These are phyloP conservation scores for Hiodon alosoides DNA, from an alignment of 2,113 vertebrate species.

Conservation along the genomic window DNA sequence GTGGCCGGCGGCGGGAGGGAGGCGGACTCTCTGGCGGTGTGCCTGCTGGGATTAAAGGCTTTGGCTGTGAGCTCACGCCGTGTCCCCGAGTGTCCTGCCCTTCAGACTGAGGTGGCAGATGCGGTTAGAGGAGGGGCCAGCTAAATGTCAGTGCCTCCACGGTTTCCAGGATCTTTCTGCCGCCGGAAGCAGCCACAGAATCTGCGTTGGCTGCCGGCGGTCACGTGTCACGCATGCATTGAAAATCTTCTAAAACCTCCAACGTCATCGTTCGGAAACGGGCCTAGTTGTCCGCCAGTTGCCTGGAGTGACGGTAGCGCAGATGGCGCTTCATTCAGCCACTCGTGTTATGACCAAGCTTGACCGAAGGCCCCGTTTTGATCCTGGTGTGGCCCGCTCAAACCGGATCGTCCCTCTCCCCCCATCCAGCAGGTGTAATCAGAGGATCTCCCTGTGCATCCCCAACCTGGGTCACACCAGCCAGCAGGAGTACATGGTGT, in stretches of 20 bases:
- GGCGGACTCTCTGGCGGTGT: not conserved
- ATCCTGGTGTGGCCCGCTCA: not conserved
- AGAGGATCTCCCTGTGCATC: conserved; percentile 90
- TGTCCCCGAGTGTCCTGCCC: not conserved
- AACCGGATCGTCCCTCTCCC: conserved; percentile 11
- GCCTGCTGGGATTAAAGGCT: conserved; percentile 9
- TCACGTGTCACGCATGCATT: too few relatives aligned
- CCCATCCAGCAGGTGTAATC: conserved; percentile 80
- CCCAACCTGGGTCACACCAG: conserved; percentile 97
- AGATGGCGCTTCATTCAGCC: too few relatives aligned
- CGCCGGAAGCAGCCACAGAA: too few relatives aligned
- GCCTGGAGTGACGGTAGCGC: too few relatives aligned
- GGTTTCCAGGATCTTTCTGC: too few relatives aligned
- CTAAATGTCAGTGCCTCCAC: not conserved
- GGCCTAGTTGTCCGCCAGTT: too few relatives aligned
- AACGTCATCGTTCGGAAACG: too few relatives aligned
- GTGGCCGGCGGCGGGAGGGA: not conserved
- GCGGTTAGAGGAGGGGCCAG: not conserved
- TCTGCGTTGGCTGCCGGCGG: too few relatives aligned
- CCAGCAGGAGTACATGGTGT: conserved; percentile 97
- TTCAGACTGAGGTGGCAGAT: not conserved
- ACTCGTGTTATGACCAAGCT: too few relatives aligned
- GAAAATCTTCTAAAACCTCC: too few relatives aligned
- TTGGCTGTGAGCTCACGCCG: not conserved
- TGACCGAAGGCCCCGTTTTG: too few relatives aligned